phyloP scores from a whole-genome alignment of 2,797 vertebrate species.

The Phalloptychus januarius region DNA sequence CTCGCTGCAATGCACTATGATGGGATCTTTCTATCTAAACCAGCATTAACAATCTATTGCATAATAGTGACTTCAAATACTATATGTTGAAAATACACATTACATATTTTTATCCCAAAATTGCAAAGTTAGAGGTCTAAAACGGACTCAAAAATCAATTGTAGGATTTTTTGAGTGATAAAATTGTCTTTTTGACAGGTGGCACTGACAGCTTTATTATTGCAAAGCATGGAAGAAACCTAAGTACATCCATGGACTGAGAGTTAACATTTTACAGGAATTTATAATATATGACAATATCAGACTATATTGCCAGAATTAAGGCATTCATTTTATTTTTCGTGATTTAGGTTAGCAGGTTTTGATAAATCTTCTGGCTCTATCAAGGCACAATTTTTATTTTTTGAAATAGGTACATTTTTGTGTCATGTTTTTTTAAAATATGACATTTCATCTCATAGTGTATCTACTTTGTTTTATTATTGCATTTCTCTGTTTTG shows the following conservation, averaged over 20 bases:
- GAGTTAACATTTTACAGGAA: not conserved
- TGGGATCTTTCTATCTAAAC: not conserved
- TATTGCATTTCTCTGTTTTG: not conserved
- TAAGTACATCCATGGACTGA: not conserved
- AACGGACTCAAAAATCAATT: too few relatives aligned
- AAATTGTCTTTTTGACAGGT: too few relatives aligned
- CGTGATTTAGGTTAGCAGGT: not conserved
- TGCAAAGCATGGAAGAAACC: not conserved
- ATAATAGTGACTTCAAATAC: not conserved
- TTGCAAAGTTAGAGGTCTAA: not conserved
- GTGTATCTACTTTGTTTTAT: not conserved
- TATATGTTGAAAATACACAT: not conserved
- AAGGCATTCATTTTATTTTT: not conserved
- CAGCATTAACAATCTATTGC: not conserved
- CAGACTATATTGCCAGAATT: not conserved
- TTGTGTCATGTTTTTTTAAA: not conserved
- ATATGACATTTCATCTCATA: too few relatives aligned
- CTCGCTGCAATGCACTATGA: not conserved
- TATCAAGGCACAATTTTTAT: not conserved
- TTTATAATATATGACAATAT: not conserved
- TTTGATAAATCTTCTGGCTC: not conserved
- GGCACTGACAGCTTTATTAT: too few relatives aligned
- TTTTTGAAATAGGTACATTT: not conserved
- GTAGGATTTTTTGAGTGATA: too few relatives aligned
- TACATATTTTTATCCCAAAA: not conserved